Conservation (phyloP, 2,797 vertebrate species). For the Staurois parvus region DNA sequence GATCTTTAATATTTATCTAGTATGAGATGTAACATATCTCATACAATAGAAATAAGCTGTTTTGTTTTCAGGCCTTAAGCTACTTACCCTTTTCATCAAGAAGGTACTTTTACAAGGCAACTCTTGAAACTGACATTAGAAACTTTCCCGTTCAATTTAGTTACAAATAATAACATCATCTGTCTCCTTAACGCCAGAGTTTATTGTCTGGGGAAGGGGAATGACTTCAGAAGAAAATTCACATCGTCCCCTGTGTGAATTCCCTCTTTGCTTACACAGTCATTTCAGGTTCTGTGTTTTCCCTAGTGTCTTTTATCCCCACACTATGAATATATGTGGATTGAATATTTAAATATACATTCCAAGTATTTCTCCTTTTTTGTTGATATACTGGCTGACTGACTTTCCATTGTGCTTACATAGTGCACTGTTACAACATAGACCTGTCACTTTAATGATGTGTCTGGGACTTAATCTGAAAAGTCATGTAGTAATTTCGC, state of each 20-base stretch:
- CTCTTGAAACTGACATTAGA: background rate
- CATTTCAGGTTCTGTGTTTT: conserved; percentile 43
- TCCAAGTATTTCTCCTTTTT: conserved; percentile 35
- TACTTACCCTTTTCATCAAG: no score
- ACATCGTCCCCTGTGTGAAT: conserved; percentile 20
- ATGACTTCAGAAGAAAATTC: conserved; percentile 26
- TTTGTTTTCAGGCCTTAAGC: no score
- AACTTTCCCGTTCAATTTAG: background rate
- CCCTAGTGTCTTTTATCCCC: conserved; percentile 26
- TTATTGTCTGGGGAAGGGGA: conserved; percentile 4
- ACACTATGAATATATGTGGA: conserved; percentile 44
- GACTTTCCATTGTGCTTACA: conserved; percentile 53
- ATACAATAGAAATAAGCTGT: no score
- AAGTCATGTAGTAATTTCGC: conserved; percentile 40
- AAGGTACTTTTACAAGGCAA: background rate
- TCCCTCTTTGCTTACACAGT: conserved; percentile 33
- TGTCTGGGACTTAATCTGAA: conserved; percentile 51
- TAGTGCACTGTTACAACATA: conserved; percentile 54
- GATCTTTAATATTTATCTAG: no score
- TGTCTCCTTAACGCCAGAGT: conserved; percentile 17
- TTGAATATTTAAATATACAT: conserved; percentile 57
- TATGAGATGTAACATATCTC: no score
- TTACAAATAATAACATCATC: conserved; percentile 28
- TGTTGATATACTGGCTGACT: conserved; percentile 55
- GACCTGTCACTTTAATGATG: conserved; percentile 57